phyloP scores from a whole-genome alignment of 2,888 invertebrate genomes.

The Cepaea hortensis region DNA sequence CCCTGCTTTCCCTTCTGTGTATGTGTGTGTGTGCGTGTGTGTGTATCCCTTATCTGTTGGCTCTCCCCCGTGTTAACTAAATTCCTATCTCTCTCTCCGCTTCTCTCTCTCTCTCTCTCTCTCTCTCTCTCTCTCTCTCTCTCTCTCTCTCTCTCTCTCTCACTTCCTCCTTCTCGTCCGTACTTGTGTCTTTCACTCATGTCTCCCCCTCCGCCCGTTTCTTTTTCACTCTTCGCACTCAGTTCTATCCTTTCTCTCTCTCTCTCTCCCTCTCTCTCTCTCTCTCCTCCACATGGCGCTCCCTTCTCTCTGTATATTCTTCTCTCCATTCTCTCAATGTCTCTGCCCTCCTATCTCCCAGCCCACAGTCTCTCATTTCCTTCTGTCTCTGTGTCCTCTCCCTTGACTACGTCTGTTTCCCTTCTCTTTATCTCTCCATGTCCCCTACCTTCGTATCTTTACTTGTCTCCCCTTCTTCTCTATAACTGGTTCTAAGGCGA shows the following conservation, averaged over 20 bases:
- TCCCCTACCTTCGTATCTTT: not conserved
- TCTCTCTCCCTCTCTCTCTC: too few relatives aligned
- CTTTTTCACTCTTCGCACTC: not conserved
- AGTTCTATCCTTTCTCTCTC: too few relatives aligned
- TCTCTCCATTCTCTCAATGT: not conserved
- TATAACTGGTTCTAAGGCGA: too few relatives aligned
- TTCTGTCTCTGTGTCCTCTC: not conserved
- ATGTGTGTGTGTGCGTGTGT: too few relatives aligned
- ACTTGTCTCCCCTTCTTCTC: not conserved
- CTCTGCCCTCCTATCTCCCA: not conserved
- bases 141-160: not conserved
- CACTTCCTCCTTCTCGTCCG: not conserved
- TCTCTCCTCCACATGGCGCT: not conserved
- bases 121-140: conserved; percentile 6
- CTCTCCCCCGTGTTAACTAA: too few relatives aligned
- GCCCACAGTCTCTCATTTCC: too few relatives aligned
- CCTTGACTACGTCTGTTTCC: not conserved
- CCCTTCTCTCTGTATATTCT: not conserved
- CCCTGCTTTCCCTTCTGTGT: too few relatives aligned
- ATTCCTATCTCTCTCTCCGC: too few relatives aligned
- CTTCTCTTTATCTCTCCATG: conserved; percentile 4
- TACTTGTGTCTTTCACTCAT: too few relatives aligned
- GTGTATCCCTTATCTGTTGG: too few relatives aligned
- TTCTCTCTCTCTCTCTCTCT: too few relatives aligned
- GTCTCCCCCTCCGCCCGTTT: not conserved